Base-by-base conservation (phyloP, 2,888 invertebrate genomes). In the Catocala sponsa region DNA sequence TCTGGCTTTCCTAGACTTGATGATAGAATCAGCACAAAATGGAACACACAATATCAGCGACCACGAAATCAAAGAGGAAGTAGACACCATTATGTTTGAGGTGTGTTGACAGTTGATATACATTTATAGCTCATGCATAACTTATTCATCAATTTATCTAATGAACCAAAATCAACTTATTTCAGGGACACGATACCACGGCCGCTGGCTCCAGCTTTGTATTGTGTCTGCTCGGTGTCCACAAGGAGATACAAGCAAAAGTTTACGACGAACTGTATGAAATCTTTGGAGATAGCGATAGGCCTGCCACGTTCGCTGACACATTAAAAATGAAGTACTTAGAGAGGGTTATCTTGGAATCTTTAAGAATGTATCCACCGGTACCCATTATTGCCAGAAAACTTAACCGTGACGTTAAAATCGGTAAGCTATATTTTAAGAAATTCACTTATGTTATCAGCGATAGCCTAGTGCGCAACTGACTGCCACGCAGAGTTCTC, bases 11-110 rank as follows among this genome's bases (percentile, higher is more conserved):
- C 95, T 99, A 68, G 99, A 99, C 90, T 95, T 98, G 65, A 95
- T 99, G 95, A 96, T 99, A 51, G 98, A 98, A 89, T 97, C 97
- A 63, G 96, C 98, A 48, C 97, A 97, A 81, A 97, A 96, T 76
- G 97, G 97, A 32, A 96, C 95, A 62, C 96, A 95, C 51, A 92
- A 95, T 63, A 96, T 98, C 67, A 96, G 95, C 47, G 97, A 98
- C 68, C 95, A 96, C 72, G 97, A 98, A 91, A 97, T 98, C 71
- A 97, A 97, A 87, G 97, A 98, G 84, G 97, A 98, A 94, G 97
- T 97, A 0, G 97, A 97, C 81, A 98, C 97, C 0, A 98, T 98
- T 65, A 98, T 98, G 98, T 98, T 98, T 84, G 97, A 98, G 96
- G 97, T 96, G 85, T 74, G 59, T 52, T 7, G 25, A 11, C 2